These are phyloP conservation scores for Oenanthe melanoleuca DNA, from an alignment of 2,113 vertebrate genomes.

Conservation along the genomic window DNA sequence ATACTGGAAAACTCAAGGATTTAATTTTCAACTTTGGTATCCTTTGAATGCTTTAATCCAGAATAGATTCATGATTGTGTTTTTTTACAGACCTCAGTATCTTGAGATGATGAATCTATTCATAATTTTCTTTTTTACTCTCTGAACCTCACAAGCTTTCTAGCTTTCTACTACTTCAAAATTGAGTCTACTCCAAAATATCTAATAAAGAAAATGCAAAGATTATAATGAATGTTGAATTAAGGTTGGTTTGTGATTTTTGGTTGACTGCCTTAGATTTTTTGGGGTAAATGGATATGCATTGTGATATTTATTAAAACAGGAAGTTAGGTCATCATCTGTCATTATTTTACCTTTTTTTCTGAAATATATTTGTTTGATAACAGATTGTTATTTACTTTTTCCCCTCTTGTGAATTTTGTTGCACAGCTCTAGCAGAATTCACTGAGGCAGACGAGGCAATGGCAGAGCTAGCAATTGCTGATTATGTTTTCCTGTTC, in stretches of 20 bases:
- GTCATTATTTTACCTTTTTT: not conserved
- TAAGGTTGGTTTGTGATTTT: not conserved
- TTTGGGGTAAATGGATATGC: not conserved
- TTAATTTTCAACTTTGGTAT: not conserved
- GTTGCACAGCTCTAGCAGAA: slow-evolving; percentile 84
- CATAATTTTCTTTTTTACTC: not conserved
- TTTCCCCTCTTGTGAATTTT: not conserved
- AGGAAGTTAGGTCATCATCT: not conserved
- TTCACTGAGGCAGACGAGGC: slow-evolving; percentile 96
- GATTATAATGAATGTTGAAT: not conserved
- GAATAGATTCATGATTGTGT: not conserved
- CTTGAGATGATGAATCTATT: not conserved
- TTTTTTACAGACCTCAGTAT: not conserved
- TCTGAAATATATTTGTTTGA: not conserved
- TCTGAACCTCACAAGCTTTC: not conserved
- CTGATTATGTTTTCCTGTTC: slow-evolving; percentile 92
- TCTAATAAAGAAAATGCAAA: not conserved
- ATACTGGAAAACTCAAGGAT: not conserved
- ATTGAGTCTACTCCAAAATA: not conserved
- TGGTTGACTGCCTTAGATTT: not conserved
- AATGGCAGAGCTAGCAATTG: slow-evolving; percentile 88
- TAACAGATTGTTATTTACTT: not conserved
- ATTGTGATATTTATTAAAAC: not conserved
- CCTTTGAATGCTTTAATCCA: not conserved
- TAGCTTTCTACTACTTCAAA: not conserved